Base-by-base conservation (phyloP, 2,888 invertebrate species). In the Limnephilus marmoratus region DNA sequence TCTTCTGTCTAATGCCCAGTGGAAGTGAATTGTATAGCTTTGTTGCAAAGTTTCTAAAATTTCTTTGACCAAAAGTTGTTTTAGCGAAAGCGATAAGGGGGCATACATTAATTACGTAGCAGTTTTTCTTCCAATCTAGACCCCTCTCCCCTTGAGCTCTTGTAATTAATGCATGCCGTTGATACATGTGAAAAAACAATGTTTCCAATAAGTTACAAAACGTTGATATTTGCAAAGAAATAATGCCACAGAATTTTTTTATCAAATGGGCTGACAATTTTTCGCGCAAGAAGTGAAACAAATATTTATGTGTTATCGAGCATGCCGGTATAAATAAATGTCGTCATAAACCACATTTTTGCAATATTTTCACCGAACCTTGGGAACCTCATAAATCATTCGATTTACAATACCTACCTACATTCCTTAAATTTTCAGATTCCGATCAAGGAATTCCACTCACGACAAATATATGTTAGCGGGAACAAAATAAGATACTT, bases 381-480 rank as follows among this genome's bases (percentile, higher is more conserved):
- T 9, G 18, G 68, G 11, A 68, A 68, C 24, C 34, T 37, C 83
- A 83, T 24, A 83, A 83, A 11, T 37, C 18, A 83, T 37, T 41
- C 37, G 83, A 83, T 83, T 83, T 41, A 24, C 37, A 34, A 37
- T 37, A 37, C 49, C 13, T 49, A 49, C 34, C 49, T 3, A 49
- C 34, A 34, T 83, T 83, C 34, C 37, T 83, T 37, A 37, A 37
- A 83, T 24, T n/a, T 86, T 15, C 86, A 86, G 86, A 86, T 45
- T 29, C 41, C 86, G 49, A 86, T 45, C 86, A 29, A n/a, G 49
- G 9, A 82, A 82, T 82, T 82, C 34, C 34, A 82, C 34, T 18
- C 34, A 31, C 82, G 82, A 82, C 4, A 82, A 82, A 82, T 82
- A 34, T 82, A 18, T 82, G 34, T 82, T 82, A 31, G 18, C 34